A percentile compares a stretch with the other conserved stretches of the same genome.
These are phyloP conservation scores for Phrynosoma blainvillii DNA, from an alignment of 2,113 vertebrate genomes.

Conservation along the genomic window DNA sequence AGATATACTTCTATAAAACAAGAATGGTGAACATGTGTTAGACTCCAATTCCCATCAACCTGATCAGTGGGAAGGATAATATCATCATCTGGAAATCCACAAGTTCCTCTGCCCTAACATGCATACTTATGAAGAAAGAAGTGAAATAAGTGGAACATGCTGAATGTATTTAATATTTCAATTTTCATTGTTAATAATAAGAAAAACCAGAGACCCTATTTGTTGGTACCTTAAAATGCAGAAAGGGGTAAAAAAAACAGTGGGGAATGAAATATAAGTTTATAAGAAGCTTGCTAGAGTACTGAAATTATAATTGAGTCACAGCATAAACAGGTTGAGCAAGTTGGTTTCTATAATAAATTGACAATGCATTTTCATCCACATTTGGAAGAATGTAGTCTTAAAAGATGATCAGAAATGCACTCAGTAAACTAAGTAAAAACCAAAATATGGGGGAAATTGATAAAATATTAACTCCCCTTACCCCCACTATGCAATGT, in stretches of 20 bases:
- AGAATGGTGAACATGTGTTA: background rate
- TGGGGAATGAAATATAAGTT: background rate
- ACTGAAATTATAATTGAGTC: background rate
- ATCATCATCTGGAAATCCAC: background rate
- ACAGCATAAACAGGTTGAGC: background rate
- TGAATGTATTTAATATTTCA: background rate
- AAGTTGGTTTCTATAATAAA: background rate
- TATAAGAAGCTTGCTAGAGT: background rate
- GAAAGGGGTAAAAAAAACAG: background rate
- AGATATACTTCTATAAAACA: background rate
- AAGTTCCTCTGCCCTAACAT: background rate
- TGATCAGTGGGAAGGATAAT: background rate
- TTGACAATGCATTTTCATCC: background rate
- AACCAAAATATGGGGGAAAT: background rate
- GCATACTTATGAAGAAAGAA: background rate
- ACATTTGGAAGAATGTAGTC: background rate
- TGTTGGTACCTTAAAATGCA: background rate
- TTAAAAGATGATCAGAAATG: background rate
- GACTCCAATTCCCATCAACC: background rate
- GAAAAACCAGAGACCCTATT: background rate
- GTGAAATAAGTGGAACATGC: background rate
- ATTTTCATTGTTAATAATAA: background rate
- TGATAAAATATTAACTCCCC: background rate
- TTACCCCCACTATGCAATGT: fast-evolving
- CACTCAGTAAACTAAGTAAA: background rate